A percentile compares a stretch with the other conserved stretches of the same genome.
Evolutionary conservation across 2,888 invertebrate species (phyloP).

Genomic region (Apotomis turbidana): DNA sequence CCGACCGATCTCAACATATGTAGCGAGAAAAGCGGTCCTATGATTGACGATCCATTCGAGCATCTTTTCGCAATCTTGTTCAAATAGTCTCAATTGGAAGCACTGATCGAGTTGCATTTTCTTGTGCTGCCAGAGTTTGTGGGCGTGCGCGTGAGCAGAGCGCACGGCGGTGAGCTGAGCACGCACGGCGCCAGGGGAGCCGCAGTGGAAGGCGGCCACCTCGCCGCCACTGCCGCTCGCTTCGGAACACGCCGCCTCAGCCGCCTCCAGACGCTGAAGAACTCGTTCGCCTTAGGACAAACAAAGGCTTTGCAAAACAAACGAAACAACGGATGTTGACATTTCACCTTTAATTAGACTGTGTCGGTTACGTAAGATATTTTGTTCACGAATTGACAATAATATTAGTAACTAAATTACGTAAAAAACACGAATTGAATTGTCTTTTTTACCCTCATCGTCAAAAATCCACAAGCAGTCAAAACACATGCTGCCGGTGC

Average conservation of each 20-base stretch:
- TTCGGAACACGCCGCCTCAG: constrained; percentile 79
- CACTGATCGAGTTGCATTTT: constrained; percentile 97
- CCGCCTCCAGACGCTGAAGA: constrained; percentile 85
- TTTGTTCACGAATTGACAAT: background rate
- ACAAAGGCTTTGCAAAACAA: constrained; percentile 2
- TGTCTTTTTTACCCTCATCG: constrained; percentile 48
- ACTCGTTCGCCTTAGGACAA: constrained; percentile 87
- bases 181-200: constrained; percentile 88
- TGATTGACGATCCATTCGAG: constrained; percentile 99
- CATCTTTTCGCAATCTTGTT: constrained; percentile 99
- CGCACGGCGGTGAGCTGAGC: constrained; percentile 94
- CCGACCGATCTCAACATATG: constrained; percentile 98
- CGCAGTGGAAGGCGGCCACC: constrained; percentile 88
- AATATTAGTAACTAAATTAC: background rate
- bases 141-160: constrained; percentile 94
- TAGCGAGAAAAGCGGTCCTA: constrained; percentile 96
- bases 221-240: constrained; percentile 87
- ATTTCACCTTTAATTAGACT: background rate
- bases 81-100: constrained; percentile 96
- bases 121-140: constrained; percentile 97
- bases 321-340: background rate
- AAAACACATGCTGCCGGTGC: constrained; percentile 60
- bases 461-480: constrained; percentile 59
- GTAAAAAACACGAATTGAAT: background rate
- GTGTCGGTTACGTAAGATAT: background rate